phyloP scores from a whole-genome alignment of 1,140 invertebrate genomes.

The Pseudomyrmex gracilis region DNA sequence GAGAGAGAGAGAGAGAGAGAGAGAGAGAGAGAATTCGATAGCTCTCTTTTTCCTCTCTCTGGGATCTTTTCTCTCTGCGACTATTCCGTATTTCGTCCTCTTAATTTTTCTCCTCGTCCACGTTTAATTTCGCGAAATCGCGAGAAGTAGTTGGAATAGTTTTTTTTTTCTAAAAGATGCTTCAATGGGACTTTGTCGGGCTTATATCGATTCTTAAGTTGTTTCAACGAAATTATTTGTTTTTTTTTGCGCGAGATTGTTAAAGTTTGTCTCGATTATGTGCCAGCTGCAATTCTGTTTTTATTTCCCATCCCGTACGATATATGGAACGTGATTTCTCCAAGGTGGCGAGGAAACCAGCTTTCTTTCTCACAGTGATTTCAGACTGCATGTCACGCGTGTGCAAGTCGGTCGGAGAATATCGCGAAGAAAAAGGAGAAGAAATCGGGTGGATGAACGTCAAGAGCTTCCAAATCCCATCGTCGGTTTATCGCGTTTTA shows the following conservation, averaged over 20 bases:
- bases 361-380: constrained; percentile 34
- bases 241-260: neutral
- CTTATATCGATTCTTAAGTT: neutral
- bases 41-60: neutral
- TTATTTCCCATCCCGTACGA: constrained; percentile 10
- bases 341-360: neutral
- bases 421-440: constrained; percentile 3
- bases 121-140: constrained; percentile 32
- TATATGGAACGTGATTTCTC: neutral
- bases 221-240: constrained; percentile 35
- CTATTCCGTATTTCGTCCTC: neutral
- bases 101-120: constrained; percentile 30
- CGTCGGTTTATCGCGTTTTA: constrained; percentile 52
- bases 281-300: neutral
- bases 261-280: constrained; percentile 17
- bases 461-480: constrained; percentile 43
- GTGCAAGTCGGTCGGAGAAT: constrained; percentile 15
- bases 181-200: neutral
- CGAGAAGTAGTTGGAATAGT: neutral
- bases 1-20: neutral
- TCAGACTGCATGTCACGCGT: neutral
- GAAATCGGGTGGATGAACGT: constrained; percentile 37
- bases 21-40: neutral
- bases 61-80: neutral
- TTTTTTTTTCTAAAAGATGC: constrained; percentile 4